These are phyloP conservation scores for Actinostola sp. DNA, from an alignment of 92 coral and sea anemone species.

Conservation along the genomic window DNA sequence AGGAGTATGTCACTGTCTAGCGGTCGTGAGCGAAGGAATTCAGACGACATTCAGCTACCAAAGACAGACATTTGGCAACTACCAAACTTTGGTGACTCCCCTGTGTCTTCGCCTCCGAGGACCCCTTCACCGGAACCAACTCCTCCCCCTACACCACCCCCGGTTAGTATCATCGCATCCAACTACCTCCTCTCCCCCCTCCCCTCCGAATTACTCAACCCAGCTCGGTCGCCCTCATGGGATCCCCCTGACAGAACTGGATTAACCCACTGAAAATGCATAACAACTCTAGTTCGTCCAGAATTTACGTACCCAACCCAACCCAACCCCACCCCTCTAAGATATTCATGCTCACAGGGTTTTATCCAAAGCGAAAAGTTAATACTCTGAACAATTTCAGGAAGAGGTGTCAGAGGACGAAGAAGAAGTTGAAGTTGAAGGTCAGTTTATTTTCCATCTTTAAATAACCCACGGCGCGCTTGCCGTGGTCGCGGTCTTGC, in stretches of 20 bases:
- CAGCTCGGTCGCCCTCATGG: too few species aligned
- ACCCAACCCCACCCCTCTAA: not conserved
- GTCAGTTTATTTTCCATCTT: slow-evolving; percentile 7
- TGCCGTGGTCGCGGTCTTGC: too few species aligned
- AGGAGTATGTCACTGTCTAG: slow-evolving; percentile 73
- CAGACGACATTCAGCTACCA: slow-evolving; percentile 39
- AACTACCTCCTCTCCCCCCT: not conserved
- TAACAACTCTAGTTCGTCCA: too few species aligned
- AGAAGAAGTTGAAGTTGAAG: slow-evolving; percentile 33
- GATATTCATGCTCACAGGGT: too few species aligned
- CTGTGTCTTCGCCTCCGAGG: slow-evolving; percentile 94
- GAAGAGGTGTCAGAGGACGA: slow-evolving; percentile 63
- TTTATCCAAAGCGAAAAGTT: too few species aligned
- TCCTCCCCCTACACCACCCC: slow-evolving; percentile 92
- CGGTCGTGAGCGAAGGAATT: slow-evolving; percentile 39
- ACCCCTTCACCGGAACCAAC: slow-evolving; percentile 98
- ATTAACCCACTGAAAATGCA: too few species aligned
- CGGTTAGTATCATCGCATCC: slow-evolving; percentile 44
- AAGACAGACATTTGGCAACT: slow-evolving; percentile 69
- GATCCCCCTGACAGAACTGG: too few species aligned
- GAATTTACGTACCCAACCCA: too few species aligned
- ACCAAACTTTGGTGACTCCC: slow-evolving; percentile 93
- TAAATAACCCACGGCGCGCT: too few species aligned
- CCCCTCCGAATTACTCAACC: not conserved
- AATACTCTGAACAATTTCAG: slow-evolving; percentile 14